A percentile compares a stretch with the other conserved stretches of the same genome.
Evolutionary conservation across 2,113 vertebrate species (phyloP).

Genomic region (Thomomys bottae): DNA sequence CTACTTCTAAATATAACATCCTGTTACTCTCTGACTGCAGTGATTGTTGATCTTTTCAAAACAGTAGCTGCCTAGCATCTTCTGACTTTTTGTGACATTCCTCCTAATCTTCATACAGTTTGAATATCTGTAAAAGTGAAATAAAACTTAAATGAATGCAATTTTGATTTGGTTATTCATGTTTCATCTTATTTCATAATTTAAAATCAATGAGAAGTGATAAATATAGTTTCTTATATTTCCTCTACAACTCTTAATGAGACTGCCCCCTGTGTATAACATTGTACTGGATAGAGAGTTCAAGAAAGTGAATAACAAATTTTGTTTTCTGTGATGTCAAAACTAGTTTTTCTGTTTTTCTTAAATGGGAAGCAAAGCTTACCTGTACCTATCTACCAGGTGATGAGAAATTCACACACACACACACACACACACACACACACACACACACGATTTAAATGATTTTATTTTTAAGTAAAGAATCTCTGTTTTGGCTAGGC

Average conservation of each 20-base stretch:
- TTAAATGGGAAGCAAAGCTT: neutral
- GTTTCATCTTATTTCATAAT: neutral
- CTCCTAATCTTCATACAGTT: constrained; percentile 14
- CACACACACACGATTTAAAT: neutral
- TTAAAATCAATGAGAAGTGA: neutral
- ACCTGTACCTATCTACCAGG: neutral
- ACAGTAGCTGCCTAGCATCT: constrained; percentile 24
- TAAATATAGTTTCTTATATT: neutral
- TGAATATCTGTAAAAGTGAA: neutral
- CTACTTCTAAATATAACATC: constrained; percentile 72
- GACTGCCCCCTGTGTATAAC: neutral
- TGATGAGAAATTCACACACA: neutral
- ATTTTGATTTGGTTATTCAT: neutral
- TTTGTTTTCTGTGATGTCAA: neutral
- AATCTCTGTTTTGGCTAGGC: neutral
- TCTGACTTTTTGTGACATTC: constrained; percentile 32
- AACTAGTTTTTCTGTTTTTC: neutral
- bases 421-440: no score
- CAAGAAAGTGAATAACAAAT: neutral
- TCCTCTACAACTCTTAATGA: constrained; percentile 18
- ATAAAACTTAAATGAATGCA: neutral
- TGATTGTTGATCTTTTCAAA: constrained; percentile 45
- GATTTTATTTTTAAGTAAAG: constrained; percentile 24
- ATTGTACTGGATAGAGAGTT: neutral
- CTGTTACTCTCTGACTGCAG: constrained; percentile 36